phyloP scores from a whole-genome alignment of 2,113 vertebrate species.

The Herpetotheres cachinnans region DNA sequence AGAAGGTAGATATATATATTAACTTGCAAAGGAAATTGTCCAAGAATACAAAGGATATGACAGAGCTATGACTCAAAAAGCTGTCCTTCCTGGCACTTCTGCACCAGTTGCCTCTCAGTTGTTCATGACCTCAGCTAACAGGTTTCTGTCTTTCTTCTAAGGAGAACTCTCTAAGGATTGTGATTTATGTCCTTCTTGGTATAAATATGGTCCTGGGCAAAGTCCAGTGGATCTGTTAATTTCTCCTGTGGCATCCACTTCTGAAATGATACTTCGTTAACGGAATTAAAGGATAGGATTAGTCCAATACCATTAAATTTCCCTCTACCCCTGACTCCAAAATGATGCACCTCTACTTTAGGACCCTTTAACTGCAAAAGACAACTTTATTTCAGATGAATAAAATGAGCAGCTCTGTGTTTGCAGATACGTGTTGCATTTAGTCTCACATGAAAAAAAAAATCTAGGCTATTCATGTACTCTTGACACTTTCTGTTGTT shows the following conservation, averaged over 20 bases:
- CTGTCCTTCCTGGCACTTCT: neutral
- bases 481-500: neutral
- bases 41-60: neutral
- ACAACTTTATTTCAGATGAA: neutral
- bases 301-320: neutral
- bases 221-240: neutral
- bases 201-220: neutral
- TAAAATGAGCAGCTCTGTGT: neutral
- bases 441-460: neutral
- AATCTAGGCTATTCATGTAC: neutral
- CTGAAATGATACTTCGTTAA: neutral
- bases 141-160: neutral
- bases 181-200: neutral
- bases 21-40: neutral
- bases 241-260: neutral
- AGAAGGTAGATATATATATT: neutral
- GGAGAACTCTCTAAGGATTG: neutral
- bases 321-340: neutral
- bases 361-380: neutral
- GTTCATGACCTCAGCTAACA: neutral
- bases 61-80: neutral
- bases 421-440: neutral
- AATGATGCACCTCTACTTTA: neutral
- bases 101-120: neutral
- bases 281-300: neutral